These are phyloP conservation scores for Agrotis exclamationis DNA, from an alignment of 2,888 invertebrate genomes.

Conservation along the genomic window DNA sequence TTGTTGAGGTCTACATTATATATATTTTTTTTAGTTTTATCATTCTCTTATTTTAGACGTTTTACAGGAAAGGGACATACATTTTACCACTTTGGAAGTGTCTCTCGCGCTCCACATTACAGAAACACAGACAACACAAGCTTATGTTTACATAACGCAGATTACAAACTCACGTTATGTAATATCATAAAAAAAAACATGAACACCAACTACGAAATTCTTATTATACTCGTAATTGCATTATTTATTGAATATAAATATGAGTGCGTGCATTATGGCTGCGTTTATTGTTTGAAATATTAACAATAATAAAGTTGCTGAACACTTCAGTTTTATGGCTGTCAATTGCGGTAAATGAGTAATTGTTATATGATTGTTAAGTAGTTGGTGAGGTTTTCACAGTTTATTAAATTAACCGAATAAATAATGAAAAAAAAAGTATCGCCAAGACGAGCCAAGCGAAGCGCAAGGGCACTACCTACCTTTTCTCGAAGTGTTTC, in stretches of 20 bases:
- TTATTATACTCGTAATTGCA: slow-evolving; percentile 5
- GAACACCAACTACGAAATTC: background rate
- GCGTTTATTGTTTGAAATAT: background rate
- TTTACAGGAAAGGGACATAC: too few species aligned
- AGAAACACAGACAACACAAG: slow-evolving; percentile 16
- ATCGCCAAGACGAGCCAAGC: too few species aligned
- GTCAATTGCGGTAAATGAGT: slow-evolving; percentile 18
- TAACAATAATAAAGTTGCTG: background rate
- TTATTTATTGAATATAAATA: slow-evolving; percentile 16
- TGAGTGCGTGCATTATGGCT: background rate
- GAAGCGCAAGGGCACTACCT: too few species aligned
- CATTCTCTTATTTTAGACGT: too few species aligned
- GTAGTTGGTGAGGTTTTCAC: background rate
- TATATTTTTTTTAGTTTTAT: too few species aligned
- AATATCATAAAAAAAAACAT: slow-evolving; percentile 30
- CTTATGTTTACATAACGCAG: slow-evolving; percentile 39
- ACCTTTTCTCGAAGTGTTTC: too few species aligned
- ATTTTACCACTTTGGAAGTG: too few species aligned
- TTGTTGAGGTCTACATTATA: too few species aligned
- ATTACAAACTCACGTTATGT: slow-evolving; percentile 37
- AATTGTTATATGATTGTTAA: background rate
- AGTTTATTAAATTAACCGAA: too few species aligned
- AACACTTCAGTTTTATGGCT: background rate
- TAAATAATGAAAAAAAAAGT: too few species aligned
- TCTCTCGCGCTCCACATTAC: too few species aligned